Conservation (phyloP, 1,140 invertebrate species). For the Drosophila chauvacae region DNA sequence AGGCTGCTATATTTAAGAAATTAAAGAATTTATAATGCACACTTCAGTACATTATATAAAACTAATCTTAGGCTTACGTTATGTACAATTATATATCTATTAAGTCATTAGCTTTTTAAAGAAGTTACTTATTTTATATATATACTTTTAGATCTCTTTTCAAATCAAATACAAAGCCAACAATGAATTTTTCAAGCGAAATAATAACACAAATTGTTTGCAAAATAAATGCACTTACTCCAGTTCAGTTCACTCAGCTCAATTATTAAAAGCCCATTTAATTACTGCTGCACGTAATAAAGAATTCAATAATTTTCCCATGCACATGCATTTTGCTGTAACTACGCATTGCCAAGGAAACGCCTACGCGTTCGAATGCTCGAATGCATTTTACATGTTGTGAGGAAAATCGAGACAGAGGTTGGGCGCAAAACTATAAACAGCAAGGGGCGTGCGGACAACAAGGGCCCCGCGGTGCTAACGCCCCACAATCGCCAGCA, state of each 20-base stretch:
- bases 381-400: constrained; percentile 56
- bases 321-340: background rate
- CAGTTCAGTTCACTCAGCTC: background rate
- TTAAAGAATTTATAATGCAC: no score
- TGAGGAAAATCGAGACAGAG: constrained; percentile 13
- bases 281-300: constrained; percentile 1
- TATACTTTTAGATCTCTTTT: background rate
- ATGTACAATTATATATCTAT: no score
- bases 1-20: no score
- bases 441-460: constrained; percentile 34
- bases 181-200: background rate
- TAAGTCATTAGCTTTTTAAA: background rate
- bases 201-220: background rate
- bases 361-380: constrained; percentile 27
- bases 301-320: background rate
- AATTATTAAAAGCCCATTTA: constrained; percentile 12
- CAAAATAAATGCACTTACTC: background rate
- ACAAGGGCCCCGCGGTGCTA: constrained; percentile 25
- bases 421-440: constrained; percentile 30
- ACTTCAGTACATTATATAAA: no score
- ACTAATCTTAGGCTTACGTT: no score
- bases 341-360: constrained; percentile 5
- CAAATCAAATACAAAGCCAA: background rate
- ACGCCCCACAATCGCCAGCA: constrained; percentile 15
- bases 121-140: background rate